Evolutionary conservation across 2,888 invertebrate genomes (phyloP), one percentile per base, ranked within the genome.

Genomic region (Troides oblongomaculatus): DNA sequence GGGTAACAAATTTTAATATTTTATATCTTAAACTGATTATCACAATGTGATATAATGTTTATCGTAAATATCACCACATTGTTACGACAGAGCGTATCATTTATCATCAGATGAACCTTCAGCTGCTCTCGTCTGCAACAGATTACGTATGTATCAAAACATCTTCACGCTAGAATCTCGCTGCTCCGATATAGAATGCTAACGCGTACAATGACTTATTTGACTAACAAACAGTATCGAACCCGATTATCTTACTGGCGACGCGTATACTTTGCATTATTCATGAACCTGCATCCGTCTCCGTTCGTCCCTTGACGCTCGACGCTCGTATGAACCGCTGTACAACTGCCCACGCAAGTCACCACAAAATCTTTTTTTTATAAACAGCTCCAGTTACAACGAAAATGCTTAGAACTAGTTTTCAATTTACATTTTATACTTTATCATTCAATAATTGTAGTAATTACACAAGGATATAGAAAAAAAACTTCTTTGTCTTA

Each of bases 141-240:
- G 14, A 53, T 53, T 12, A 18, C 18, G n/a, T 58, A 23, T 58
- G 21, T 58, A 58, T 58, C 57, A 8, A n/a, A 58, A 23, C 23
- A 58, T 58, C 57, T 61, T 18, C 17, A 39, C 5, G 12, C 7
- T 62, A 63, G 65, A 71, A 71, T 74, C 67, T 71, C 71, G 69
- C 71, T 69, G 72, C 79, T 74, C 76, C 78, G 75, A 79, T 83
- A 87, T 85, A 82, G 79, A 82, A 86, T 84, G 83, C 80, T 77
- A 81, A 79, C 80, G 77, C 75, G 79, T 79, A 88, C 89, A 89
- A 90, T 88, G 76, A 83, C 86, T 87, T 89, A 91, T 90, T 91
- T 92, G 90, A 88, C 90, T 92, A 90, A 90, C 90, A 91, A 91
- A 88, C 88, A 84, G 84, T 82, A 87, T 87, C 81, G 83, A 81